Percentiles rank a stretch among this genome's conserved stretches.
Conservation (phyloP, 2,113 vertebrate genomes). For the Thryonomys swinderianus region DNA sequence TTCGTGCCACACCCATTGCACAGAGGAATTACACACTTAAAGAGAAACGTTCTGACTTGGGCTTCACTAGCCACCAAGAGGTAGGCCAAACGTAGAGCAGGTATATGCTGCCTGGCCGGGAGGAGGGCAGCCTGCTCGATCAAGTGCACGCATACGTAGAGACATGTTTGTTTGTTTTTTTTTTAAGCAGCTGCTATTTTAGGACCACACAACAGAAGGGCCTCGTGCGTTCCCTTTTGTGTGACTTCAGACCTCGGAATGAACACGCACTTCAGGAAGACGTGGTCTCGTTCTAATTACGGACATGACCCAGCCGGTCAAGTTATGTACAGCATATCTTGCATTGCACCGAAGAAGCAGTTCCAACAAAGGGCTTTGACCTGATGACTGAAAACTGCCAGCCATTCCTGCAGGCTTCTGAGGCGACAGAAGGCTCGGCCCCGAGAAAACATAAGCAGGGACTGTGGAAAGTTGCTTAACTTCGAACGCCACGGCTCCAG, state of each 20-base stretch:
- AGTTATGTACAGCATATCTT: conserved; percentile 60
- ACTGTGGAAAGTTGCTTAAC: background rate
- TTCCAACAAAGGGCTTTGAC: conserved; percentile 65
- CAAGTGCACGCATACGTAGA: background rate
- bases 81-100: background rate
- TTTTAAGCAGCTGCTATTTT: conserved; percentile 32
- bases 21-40: conserved; percentile 56
- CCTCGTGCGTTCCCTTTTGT: conserved; percentile 52
- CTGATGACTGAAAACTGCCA: conserved; percentile 47
- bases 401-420: conserved; percentile 11
- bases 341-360: conserved; percentile 15
- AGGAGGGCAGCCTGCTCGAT: background rate
- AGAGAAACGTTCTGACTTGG: conserved; percentile 62
- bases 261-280: conserved; percentile 51
- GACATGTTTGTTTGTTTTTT: background rate
- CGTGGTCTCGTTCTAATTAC: conserved; percentile 61
- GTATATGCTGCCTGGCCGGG: conserved; percentile 9
- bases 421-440: conserved; percentile 42
- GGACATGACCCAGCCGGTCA: conserved; percentile 74
- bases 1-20: conserved; percentile 24
- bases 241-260: conserved; percentile 72
- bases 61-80: conserved; percentile 55
- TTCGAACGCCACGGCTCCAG: background rate
- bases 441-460: background rate
- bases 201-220: background rate